Evolutionary conservation across 2,888 invertebrate species (phyloP), one percentile per base, ranked within the genome.

Genomic region (Tiphia femorata): DNA sequence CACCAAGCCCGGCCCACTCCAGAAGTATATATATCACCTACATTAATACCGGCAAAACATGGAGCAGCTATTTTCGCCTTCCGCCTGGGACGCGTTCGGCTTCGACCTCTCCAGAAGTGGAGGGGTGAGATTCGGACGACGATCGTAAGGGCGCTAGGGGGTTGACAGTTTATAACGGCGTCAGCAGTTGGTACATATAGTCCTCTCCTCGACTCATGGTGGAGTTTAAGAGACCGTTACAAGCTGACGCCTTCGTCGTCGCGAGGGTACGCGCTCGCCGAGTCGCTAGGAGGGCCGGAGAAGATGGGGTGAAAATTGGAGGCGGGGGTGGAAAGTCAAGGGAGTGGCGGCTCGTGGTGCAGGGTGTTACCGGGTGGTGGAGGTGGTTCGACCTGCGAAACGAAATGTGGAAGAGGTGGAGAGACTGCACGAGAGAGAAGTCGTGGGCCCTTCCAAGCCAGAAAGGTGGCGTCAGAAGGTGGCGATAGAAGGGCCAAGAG

Each of bases 171-270:
- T 80, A 80, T 82, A 81, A 82, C 73, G 72, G 79, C 82, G 81
- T 82, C 82, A 81, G 81, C 82, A 81, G 82, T 82, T 80, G 80
- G 67, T 74, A 76, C 77, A 70, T 72, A 75, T 68, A 74, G 62
- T 67, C 62, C 67, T 58, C 49, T 62, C n/a, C n/a, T n/a, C n/a
- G n/a, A n/a, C n/a, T 59, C 50, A 52, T 60, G 53, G 48, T 52
- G 53, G 64, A 81, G 80, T 83, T 83, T 82, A 83, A 83, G 83
- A 83, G 83, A 83, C 79, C 78, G 81, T 76, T 79, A 78, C 83
- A 83, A 83, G 82, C 83, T 83, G 82, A 82, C 82, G 83, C 82
- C 78, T 72, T 58, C 65, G 69, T 66, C 62, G 62, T 33, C 33
- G 33, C 12, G 12, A 14, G 12, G 14, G n/a, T 33, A 14, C 33